phyloP scores from a whole-genome alignment of 1,140 invertebrate genomes.

The Scylla paramamosain region DNA sequence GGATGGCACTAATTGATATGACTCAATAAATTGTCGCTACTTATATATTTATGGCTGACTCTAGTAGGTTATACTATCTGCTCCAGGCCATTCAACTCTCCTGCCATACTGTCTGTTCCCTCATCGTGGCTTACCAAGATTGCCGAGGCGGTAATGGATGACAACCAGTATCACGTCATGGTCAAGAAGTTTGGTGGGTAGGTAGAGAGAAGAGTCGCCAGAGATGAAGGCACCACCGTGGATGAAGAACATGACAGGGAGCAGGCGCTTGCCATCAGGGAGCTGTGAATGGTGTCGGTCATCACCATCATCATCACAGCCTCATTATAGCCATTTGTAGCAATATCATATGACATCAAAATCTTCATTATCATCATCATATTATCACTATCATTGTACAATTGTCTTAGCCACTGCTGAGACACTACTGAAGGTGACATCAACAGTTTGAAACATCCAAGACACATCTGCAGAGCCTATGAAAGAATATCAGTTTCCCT shows the following conservation, averaged over 20 bases:
- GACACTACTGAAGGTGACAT: no score
- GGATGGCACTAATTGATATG: no score
- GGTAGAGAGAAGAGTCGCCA: conserved; percentile 86
- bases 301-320: not conserved
- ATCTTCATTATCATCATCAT: no score
- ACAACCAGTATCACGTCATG: conserved; percentile 87
- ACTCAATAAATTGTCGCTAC: no score
- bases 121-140: conserved; percentile 83
- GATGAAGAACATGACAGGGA: conserved; percentile 81
- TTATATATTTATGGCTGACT: no score
- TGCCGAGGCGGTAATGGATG: conserved; percentile 90
- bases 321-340: not conserved
- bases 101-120: not conserved
- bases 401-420: no score
- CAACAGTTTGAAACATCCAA: no score
- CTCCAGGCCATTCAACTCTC: not conserved
- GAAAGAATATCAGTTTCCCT: no score
- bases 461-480: no score
- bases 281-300: conserved; percentile 15
- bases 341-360: no score
- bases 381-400: no score
- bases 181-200: conserved; percentile 84
- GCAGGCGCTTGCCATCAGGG: not conserved
- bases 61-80: not conserved
- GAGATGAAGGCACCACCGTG: conserved; percentile 81